Evolutionary conservation across 2,113 vertebrate genomes (phyloP).

Genomic region (Trogon melanurus): DNA sequence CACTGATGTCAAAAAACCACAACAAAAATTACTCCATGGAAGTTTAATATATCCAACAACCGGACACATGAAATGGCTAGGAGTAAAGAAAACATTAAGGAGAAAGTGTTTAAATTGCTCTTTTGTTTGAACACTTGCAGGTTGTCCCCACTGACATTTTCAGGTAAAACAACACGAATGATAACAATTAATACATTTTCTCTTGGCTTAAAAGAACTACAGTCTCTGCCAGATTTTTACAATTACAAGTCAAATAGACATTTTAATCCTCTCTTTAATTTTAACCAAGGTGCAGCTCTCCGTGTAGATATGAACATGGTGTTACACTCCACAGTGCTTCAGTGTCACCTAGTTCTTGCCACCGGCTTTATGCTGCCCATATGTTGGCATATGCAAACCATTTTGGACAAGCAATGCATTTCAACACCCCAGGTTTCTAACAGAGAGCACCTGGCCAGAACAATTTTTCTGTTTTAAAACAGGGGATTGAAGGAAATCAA

Average conservation of each 20-base stretch:
- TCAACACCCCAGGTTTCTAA: not conserved
- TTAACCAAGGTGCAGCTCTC: not conserved
- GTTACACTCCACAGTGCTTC: not conserved
- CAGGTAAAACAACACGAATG: not conserved
- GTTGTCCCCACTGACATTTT: not conserved
- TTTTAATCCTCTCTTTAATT: not conserved
- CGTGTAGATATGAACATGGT: not conserved
- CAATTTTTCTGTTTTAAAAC: not conserved
- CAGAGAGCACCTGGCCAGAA: not conserved
- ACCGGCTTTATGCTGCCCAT: not conserved
- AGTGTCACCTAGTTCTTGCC: not conserved
- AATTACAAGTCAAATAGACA: not conserved
- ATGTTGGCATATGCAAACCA: not conserved
- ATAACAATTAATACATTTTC: not conserved
- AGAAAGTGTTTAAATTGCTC: not conserved
- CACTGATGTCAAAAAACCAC: not conserved
- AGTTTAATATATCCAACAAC: not conserved
- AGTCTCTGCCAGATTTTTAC: not conserved
- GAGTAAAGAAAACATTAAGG: not conserved
- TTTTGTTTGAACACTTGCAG: not conserved
- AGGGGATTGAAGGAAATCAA: not conserved
- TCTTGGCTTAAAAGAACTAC: not conserved
- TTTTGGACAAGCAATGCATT: not conserved
- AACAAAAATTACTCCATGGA: not conserved
- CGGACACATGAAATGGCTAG: not conserved